Base-by-base conservation (phyloP, 1,140 invertebrate genomes). In the Penaeus indicus region DNA sequence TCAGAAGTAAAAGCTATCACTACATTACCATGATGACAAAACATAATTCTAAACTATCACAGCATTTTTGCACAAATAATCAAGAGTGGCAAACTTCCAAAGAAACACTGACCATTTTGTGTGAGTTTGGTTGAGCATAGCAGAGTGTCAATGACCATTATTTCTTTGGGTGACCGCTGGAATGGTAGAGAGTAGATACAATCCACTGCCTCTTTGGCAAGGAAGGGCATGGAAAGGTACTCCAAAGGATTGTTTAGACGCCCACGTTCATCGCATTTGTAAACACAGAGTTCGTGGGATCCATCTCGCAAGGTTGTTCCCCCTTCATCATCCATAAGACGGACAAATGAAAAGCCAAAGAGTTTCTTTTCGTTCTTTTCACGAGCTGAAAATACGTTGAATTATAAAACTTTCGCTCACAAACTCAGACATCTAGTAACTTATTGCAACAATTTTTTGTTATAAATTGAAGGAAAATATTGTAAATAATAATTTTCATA, bases 101-200 rank as follows among this genome's bases (percentile, higher is more conserved):
- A 61, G 75, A 80, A 89, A 75, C n/a, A 78, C 92, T 93, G 93
- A 96, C 96, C 95, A 92, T 99, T 99, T 92, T 99, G 98, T 0
- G 98, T 99, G 3, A 99, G 93, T 93, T 99, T 99, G 22, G 98
- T 99, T 60, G 98, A 99, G 92, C 97, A 98, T 0, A 99, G 94
- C 18, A 97, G 92, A 0, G 97, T 98, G 87, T 95, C 95, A 1
- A 99, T 94, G 38, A 95, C 95, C n/a, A 98, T 95, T 8, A 95
- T 94, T 93, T 99, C 98, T 92, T 97, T 98, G 22, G 95, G 94
- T 90, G 96, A 97, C 90, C 96, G 94, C 67, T 95, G 95, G 92
- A 97, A 98, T 42, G 95, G 92, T 42, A 91, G 69, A n/a, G 90
- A 91, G 78, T 90, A 91, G 22, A 91, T 84, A 78, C 88, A 91